phyloP scores from a whole-genome alignment of 2,797 vertebrate species.

The Trichosurus vulpecula region DNA sequence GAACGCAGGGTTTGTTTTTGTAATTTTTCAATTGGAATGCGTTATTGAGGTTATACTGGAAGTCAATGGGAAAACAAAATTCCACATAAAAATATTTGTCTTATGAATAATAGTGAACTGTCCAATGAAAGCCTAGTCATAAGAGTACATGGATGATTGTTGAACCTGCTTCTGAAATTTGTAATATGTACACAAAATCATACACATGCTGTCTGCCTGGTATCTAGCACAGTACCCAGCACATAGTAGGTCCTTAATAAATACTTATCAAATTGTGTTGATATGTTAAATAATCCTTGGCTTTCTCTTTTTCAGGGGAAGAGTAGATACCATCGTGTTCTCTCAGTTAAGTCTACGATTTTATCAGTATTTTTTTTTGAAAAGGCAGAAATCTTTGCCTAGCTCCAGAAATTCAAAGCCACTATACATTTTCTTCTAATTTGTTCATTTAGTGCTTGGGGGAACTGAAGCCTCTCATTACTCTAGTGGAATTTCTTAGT shows the following conservation, averaged over 20 bases:
- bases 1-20: not conserved
- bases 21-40: not conserved
- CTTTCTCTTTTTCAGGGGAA: not conserved
- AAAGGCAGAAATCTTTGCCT: not conserved
- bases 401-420: not conserved
- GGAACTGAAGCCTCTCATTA: not conserved
- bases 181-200: not conserved
- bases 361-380: not conserved
- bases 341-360: not conserved
- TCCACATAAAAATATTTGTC: not conserved
- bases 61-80: not conserved
- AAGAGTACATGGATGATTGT: not conserved
- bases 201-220: not conserved
- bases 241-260: not conserved
- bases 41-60: not conserved
- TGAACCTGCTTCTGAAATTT: not conserved
- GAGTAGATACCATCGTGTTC: not conserved
- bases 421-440: not conserved
- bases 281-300: not conserved
- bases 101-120: not conserved
- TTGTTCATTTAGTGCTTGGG: not conserved
- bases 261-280: not conserved
- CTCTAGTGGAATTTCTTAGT: not conserved
- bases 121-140: not conserved
- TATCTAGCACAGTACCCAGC: not conserved